Percentiles rank a stretch among this genome's conserved stretches.
Evolutionary conservation across 2,797 vertebrate species (phyloP).

Genomic region (Myotis myotis): DNA sequence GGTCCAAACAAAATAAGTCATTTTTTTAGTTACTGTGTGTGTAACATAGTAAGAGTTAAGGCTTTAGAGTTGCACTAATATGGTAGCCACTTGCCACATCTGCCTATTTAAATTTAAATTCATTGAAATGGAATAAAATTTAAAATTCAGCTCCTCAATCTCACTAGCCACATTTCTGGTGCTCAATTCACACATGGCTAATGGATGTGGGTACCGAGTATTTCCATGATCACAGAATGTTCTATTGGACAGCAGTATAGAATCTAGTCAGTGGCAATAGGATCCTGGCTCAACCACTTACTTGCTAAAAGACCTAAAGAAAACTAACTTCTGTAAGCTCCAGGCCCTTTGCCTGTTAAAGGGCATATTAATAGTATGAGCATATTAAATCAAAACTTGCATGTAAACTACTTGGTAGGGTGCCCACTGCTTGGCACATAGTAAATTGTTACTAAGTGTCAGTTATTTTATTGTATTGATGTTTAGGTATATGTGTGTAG

Average conservation of each 20-base stretch:
- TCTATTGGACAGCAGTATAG: neutral
- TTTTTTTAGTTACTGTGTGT: neutral
- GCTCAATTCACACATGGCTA: neutral
- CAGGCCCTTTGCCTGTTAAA: neutral
- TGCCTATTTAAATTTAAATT: neutral
- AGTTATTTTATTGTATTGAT: neutral
- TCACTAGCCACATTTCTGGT: neutral
- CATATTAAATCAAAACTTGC: neutral
- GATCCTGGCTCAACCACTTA: neutral
- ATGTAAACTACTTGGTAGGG: neutral
- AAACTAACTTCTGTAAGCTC: neutral
- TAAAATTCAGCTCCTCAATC: neutral
- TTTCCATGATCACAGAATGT: neutral
- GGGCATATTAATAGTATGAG: neutral
- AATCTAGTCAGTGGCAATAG: neutral
- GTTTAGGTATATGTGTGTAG: neutral
- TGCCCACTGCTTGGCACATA: neutral
- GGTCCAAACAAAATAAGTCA: conserved; percentile 17
- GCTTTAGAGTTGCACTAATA: neutral
- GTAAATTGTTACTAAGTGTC: neutral
- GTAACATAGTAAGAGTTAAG: neutral
- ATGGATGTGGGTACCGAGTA: neutral
- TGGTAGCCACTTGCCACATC: neutral
- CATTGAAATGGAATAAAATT: neutral
- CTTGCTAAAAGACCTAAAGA: neutral